Evolutionary conservation across 2,113 vertebrate genomes (phyloP), one percentile per base, ranked within the genome.

Genomic region (Circaetus cinerascens): DNA sequence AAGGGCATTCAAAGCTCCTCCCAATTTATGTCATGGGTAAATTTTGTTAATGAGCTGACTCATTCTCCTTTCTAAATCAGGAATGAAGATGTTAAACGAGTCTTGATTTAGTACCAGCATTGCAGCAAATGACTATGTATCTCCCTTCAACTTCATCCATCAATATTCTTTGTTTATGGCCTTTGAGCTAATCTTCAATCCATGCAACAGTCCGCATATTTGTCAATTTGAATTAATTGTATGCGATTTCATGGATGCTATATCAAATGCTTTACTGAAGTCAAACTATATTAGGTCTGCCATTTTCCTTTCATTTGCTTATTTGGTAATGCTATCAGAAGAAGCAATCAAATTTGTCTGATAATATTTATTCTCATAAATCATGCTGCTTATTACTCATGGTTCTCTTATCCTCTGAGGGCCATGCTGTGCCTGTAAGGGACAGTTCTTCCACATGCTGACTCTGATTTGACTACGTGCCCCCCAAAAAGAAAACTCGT

Each of bases 311-410:
- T 85, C 36, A 82, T 85, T 95, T 97, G 26, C 48, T 91, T 94
- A 68, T 94, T 97, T 78, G 45, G 41, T 94, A 95, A 96, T 91
- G 66, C 4, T 95, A 89, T 85, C 93, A 95, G 71, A 94, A 89
- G 71, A 78, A 93, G 55, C 75, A 97, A 95, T 95, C 73, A 89
- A 81, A 95, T 96, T 93, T 95, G 69, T 94, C 91, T 94, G n/a
- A 57, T 85, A 88, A 85, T 62, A 85, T 95, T 96, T 95, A 68
- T 85, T 94, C 80, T 91, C n/a, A 94, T 88, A 90, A 93, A 82
- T 67, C 69, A 53, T 73, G 11, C n/a, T 88, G 38, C 45, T 85
- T 91, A 62, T 55, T 90, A 56, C 27, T 95, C 22, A 73, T 27
- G n/a, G 62, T 46, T 82, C 17, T 56, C 14, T 95, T 91, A 57